Evolutionary conservation across 2,797 vertebrate species (phyloP).

Genomic region (Micrastur ruficollis): DNA sequence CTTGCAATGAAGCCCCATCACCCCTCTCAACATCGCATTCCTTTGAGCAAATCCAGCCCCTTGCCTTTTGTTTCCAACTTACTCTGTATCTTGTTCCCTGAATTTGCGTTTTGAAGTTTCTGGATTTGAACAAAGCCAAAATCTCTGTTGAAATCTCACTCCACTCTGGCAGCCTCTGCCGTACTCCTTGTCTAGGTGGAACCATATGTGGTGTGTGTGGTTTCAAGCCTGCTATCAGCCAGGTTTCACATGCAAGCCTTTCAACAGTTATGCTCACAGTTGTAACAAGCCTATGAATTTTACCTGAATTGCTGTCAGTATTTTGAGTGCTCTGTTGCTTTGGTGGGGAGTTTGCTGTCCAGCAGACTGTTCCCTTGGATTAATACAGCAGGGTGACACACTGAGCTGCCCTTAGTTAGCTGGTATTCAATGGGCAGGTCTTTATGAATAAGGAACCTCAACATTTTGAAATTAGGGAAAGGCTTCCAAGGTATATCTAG

Average conservation of each 20-base stretch:
- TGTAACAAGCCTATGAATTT: not conserved
- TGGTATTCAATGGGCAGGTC: not conserved
- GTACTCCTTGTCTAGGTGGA: not conserved
- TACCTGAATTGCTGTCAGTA: not conserved
- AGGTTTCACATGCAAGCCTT: not conserved
- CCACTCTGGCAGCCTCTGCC: not conserved
- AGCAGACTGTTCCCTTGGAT: not conserved
- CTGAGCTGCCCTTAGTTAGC: not conserved
- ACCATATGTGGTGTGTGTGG: not conserved
- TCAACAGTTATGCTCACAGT: not conserved
- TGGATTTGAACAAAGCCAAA: not conserved
- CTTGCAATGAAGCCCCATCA: not conserved
- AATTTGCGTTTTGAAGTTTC: not conserved
- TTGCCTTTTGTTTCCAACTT: not conserved
- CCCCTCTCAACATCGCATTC: not conserved
- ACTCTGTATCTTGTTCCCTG: not conserved
- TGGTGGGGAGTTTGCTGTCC: not conserved
- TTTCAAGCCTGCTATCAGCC: not conserved
- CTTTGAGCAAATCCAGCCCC: not conserved
- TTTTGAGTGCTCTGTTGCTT: not conserved
- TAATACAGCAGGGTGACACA: not conserved
- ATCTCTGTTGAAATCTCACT: slow-evolving; percentile 11
- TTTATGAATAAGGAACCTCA: not conserved
- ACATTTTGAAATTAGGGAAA: not conserved
- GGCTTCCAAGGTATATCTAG: not conserved